These are phyloP conservation scores for Zaprionus camerounensis DNA, from an alignment of 1,140 invertebrate species.

Conservation along the genomic window DNA sequence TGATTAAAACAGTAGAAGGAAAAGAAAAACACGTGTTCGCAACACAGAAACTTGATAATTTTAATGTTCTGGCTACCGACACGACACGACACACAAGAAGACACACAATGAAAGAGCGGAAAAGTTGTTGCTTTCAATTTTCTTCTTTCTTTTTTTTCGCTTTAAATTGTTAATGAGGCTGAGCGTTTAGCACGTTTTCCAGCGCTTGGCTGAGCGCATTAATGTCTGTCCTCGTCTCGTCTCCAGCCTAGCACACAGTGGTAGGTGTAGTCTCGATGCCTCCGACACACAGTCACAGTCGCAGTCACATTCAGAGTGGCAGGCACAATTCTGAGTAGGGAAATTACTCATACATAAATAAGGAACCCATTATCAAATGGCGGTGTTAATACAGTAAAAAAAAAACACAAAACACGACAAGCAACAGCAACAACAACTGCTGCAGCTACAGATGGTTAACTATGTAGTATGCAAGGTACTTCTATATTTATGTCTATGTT, in stretches of 20 bases:
- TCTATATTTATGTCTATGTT: conserved; percentile 24
- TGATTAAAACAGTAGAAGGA: conserved; percentile 13
- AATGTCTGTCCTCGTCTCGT: conserved; percentile 29
- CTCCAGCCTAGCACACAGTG: background rate
- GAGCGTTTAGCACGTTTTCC: conserved; percentile 70
- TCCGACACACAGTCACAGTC: background rate
- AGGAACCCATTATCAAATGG: conserved; percentile 77
- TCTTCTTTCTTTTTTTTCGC: conserved; percentile 24
- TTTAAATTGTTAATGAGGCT: conserved; percentile 74
- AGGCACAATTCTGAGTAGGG: conserved; percentile 4
- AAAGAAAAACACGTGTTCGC: conserved; percentile 13
- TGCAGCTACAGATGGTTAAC: conserved; percentile 14
- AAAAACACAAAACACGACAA: conserved; percentile 3
- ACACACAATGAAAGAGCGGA: conserved; percentile 6
- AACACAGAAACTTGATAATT: conserved; percentile 32
- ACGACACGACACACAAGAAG: background rate
- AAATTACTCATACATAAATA: conserved; percentile 70
- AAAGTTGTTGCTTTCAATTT: conserved; percentile 36
- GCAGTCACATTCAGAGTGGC: background rate
- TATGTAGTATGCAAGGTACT: conserved; percentile 25
- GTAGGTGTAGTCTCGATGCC: background rate
- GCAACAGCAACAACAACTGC: conserved; percentile 14
- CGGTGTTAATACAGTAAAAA: conserved; percentile 54
- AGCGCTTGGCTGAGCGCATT: conserved; percentile 65
- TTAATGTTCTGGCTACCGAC: conserved; percentile 14